phyloP scores from a whole-genome alignment of 1,140 invertebrate species.

The Lycorma delicatula region DNA sequence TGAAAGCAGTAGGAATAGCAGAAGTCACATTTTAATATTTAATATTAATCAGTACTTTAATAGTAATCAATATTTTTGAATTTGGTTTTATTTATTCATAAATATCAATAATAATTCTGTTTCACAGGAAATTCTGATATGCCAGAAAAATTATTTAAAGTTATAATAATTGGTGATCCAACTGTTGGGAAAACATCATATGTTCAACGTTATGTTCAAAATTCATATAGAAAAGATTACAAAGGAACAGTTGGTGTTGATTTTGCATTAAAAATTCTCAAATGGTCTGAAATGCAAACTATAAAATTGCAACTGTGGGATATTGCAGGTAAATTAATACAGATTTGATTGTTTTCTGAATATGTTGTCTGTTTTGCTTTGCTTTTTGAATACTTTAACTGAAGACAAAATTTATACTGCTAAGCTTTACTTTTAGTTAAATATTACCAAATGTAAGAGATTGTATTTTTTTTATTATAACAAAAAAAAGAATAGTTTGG shows the following conservation, averaged over 20 bases:
- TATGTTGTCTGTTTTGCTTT: too few species aligned
- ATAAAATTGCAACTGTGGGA: constrained; percentile 53
- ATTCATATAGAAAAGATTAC: constrained; percentile 41
- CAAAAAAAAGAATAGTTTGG: too few species aligned
- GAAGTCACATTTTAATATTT: neutral
- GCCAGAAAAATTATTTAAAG: constrained; percentile 43
- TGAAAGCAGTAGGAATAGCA: neutral
- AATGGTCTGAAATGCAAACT: constrained; percentile 45
- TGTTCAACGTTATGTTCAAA: constrained; percentile 44
- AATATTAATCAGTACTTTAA: neutral
- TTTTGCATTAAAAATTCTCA: constrained; percentile 51
- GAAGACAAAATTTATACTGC: too few species aligned
- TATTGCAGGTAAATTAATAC: constrained; percentile 41
- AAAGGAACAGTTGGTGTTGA: constrained; percentile 49
- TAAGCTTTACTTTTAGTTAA: too few species aligned
- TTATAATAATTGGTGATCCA: constrained; percentile 46
- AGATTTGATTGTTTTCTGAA: too few species aligned
- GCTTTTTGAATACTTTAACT: too few species aligned
- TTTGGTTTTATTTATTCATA: neutral
- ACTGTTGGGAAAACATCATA: constrained; percentile 46
- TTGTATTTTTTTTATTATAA: too few species aligned
- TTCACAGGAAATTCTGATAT: constrained; percentile 12
- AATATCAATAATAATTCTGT: neutral
- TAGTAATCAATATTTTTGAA: neutral
- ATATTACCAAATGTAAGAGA: too few species aligned